Evolutionary conservation across 2,113 vertebrate species (phyloP), one percentile per base, ranked within the genome.

Genomic region (Eidolon helvum): DNA sequence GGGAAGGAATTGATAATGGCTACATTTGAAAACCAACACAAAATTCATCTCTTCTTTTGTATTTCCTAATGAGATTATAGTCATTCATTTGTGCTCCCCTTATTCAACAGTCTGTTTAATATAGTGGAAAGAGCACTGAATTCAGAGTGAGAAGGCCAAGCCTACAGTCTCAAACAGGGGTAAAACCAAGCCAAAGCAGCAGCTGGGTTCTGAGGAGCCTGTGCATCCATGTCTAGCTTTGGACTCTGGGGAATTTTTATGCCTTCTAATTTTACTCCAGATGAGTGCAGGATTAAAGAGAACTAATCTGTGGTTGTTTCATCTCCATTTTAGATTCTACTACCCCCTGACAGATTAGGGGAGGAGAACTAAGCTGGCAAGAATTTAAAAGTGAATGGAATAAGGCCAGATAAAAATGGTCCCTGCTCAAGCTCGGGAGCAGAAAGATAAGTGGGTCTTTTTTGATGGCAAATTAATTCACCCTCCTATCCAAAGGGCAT

Each of bases 61-160:
- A 16, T 93, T 88, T 93, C 55, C 61, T 91, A 26, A 65, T 79
- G 75, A 92, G 87, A 75, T 75, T 72, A 69, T 85, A 45, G 38
- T 80, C 26, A 93, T 68, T 92, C 65, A 85, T 68, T 89, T 63
- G 33, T 57, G 22, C 82, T 87, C 6, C 92, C 38, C 68, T 80
- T 92, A 61, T 71, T 61, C 68, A 95, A 43, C 48, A 61, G 28
- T n/a, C 40, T 94, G 53, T 40, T 80, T 80, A 71, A 85, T 65
- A 66, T 10, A 85, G 59, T 57, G 40, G 65, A 83, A 89, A 87
- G 63, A 93, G 40, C 19, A 59, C 82, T 82, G 66, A 85, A 69
- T 38, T 88, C 35, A 72, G 61, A 85, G 45, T 57, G 35, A 85
- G 66, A 83, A 59, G 48, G 10, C 77, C 77, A 80, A 53, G 45